phyloP scores from a whole-genome alignment of 2,888 invertebrate species.

The Eilema depressum region DNA sequence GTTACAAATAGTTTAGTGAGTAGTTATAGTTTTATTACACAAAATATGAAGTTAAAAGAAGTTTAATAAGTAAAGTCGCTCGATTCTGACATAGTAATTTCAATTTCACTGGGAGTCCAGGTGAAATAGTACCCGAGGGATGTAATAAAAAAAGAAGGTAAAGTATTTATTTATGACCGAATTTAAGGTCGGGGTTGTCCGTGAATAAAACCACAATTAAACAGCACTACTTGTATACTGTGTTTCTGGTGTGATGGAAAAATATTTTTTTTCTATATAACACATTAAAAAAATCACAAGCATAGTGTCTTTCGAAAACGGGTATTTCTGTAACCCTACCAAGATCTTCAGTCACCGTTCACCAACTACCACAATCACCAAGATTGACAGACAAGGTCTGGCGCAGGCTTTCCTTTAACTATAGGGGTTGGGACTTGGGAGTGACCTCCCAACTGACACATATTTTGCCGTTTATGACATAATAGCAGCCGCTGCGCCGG shows the following conservation, averaged over 20 bases:
- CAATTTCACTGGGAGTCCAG: neutral
- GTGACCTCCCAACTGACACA: too few species aligned
- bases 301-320: neutral
- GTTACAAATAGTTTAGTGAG: too few species aligned
- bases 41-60: neutral
- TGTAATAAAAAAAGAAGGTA: neutral
- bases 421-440: too few species aligned
- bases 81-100: neutral
- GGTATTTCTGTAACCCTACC: too few species aligned
- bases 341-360: too few species aligned
- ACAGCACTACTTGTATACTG: neutral
- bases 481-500: too few species aligned
- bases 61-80: neutral
- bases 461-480: too few species aligned
- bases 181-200: neutral
- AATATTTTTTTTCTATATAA: neutral
- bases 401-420: too few species aligned
- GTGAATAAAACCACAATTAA: neutral
- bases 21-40: too few species aligned
- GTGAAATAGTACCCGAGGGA: neutral
- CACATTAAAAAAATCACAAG: neutral
- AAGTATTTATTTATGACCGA: neutral
- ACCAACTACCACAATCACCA: too few species aligned
- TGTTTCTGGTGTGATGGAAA: too few species aligned
- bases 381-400: too few species aligned